These are phyloP conservation scores for Nylanderia fulva DNA, from an alignment of 1,140 invertebrate genomes.

Conservation along the genomic window DNA sequence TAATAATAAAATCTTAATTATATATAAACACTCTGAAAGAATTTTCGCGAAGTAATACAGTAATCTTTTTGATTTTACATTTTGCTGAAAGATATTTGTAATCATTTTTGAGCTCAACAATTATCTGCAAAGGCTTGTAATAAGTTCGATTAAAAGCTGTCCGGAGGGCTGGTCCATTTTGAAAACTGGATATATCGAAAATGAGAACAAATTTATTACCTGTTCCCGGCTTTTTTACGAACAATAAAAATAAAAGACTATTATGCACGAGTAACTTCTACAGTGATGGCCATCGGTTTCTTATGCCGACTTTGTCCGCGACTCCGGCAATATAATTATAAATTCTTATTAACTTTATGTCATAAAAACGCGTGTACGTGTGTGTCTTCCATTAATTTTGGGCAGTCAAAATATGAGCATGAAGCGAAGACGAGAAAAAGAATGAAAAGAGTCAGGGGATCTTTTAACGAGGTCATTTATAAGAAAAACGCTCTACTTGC, in stretches of 20 bases:
- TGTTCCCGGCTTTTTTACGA: slow-evolving; percentile 30
- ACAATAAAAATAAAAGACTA: slow-evolving; percentile 26
- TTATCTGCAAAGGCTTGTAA: slow-evolving; percentile 28
- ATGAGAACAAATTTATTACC: slow-evolving; percentile 48
- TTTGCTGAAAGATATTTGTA: slow-evolving; percentile 4
- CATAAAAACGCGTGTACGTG: slow-evolving; percentile 36
- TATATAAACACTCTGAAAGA: not conserved
- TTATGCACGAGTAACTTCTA: slow-evolving; percentile 11
- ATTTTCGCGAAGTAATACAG: not conserved
- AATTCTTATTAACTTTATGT: slow-evolving; percentile 55
- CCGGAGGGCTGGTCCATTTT: not conserved
- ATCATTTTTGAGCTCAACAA: not conserved
- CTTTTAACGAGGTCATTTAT: slow-evolving; percentile 56
- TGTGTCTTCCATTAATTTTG: slow-evolving; percentile 47
- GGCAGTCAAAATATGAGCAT: slow-evolving; percentile 29
- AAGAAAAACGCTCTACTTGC: slow-evolving; percentile 35
- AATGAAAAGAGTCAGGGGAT: not conserved
- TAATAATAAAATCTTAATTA: slow-evolving; percentile 7
- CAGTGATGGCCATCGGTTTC: slow-evolving; percentile 38
- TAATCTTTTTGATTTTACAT: slow-evolving; percentile 5
- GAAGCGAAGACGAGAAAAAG: slow-evolving; percentile 8
- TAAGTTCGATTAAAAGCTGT: slow-evolving; percentile 24
- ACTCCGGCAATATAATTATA: slow-evolving; percentile 43
- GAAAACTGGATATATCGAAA: slow-evolving; percentile 38
- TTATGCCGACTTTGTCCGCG: slow-evolving; percentile 20